Evolutionary conservation across 2,888 invertebrate genomes (phyloP).

Genomic region (Noctua fimbriata): DNA sequence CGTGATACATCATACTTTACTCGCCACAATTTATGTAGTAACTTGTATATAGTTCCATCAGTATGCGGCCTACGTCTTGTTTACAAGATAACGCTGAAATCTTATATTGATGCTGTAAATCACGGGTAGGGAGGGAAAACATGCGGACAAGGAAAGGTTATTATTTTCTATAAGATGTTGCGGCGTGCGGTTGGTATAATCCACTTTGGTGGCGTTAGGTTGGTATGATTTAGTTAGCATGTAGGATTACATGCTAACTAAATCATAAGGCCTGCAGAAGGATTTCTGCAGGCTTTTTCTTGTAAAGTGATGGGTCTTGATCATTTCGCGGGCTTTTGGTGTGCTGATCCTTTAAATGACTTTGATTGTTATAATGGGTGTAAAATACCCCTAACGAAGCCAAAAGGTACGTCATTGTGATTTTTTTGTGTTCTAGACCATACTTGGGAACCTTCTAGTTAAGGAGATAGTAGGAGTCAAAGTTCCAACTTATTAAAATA

Average conservation of each 20-base stretch:
- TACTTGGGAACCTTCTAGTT: too few species aligned
- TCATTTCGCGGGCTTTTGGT: background rate
- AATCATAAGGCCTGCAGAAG: too few species aligned
- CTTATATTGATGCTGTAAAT: constrained; percentile 68
- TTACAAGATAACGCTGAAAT: constrained; percentile 60
- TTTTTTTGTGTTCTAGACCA: too few species aligned
- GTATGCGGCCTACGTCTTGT: constrained; percentile 63
- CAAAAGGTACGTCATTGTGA: too few species aligned
- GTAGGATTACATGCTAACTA: too few species aligned
- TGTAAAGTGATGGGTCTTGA: background rate
- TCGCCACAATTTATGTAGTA: constrained; percentile 57
- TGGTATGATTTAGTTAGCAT: constrained; percentile 11
- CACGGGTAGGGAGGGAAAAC: constrained; percentile 47
- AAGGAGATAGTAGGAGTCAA: too few species aligned
- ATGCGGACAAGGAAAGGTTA: constrained; percentile 40
- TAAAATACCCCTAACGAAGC: too few species aligned
- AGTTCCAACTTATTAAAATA: too few species aligned
- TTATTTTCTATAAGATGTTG: constrained; percentile 46
- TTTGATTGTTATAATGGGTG: background rate
- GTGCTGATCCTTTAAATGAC: background rate
- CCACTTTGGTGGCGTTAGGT: constrained; percentile 43
- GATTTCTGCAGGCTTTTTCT: background rate
- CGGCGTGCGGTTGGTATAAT: constrained; percentile 45
- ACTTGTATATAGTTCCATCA: constrained; percentile 53
- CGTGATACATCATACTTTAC: constrained; percentile 52